A percentile compares a stretch with the other conserved stretches of the same genome.
These are phyloP conservation scores for Philhelius pedissequus DNA, from an alignment of 2,888 invertebrate species.

Conservation along the genomic window DNA sequence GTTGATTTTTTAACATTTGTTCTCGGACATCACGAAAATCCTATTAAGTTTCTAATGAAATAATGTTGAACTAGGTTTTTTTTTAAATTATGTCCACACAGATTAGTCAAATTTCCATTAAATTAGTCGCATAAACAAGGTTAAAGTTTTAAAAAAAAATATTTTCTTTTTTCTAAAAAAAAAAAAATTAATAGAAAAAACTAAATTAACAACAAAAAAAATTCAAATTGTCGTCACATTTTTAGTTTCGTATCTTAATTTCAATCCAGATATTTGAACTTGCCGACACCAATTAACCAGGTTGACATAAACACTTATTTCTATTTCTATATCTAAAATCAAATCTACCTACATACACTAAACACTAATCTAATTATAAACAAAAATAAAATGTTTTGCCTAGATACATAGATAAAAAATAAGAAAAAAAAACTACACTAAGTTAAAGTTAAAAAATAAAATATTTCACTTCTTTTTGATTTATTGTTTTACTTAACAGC, in stretches of 20 bases:
- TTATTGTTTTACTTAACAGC: conserved; percentile 56
- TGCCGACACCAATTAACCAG: conserved; percentile 29
- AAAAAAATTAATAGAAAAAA: background rate
- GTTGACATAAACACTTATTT: conserved; percentile 11
- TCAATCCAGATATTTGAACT: conserved; percentile 54
- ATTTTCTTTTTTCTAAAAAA: background rate
- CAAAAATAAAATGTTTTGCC: background rate
- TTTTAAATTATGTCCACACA: background rate
- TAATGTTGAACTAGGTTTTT: background rate
- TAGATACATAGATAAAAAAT: too few relatives aligned
- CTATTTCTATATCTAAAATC: background rate
- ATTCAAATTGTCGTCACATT: conserved; percentile 3
- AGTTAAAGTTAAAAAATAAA: conserved; percentile 37
- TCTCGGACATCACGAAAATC: background rate
- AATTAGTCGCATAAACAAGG: background rate
- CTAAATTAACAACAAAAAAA: background rate
- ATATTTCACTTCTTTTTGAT: conserved; percentile 31
- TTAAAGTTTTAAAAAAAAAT: background rate
- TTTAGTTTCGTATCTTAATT: background rate
- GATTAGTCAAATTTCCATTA: conserved; percentile 2
- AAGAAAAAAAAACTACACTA: conserved; percentile 11
- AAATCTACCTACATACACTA: background rate
- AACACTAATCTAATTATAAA: conserved; percentile 41
- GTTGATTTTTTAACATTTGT: background rate
- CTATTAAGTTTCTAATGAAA: background rate